Base-by-base conservation (phyloP, 1,140 invertebrate species). In the Bombus waltoni region DNA sequence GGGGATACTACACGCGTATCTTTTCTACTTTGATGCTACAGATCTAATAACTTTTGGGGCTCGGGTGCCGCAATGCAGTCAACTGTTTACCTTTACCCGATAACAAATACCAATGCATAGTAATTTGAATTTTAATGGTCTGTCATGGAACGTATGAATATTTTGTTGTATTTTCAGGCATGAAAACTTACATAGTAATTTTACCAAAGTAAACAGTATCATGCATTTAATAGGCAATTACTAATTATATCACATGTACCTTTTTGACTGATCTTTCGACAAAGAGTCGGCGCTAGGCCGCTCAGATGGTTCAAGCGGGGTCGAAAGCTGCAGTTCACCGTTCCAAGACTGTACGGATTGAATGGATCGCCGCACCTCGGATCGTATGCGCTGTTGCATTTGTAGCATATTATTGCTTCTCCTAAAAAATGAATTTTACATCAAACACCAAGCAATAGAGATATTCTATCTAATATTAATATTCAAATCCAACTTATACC, bases 331-430 rank as follows among this genome's bases (percentile, higher is more conserved):
- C 98, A 98, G 94, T 98, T 98, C 9, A 98, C 97, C 79, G 96
- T 96, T 32, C 97, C 98, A 78, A 98, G 96, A 72, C 97, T 97
- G 93, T 97, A 98, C 0, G 97, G 95, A 92, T 98, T 97, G 92
- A 98, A 98, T 5, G 97, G 97, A 92, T 98, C 97, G 5, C 97
- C 98, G 92, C 98, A 98, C 90, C 98, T 96, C 38, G 97, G 97
- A 94, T 98, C 98, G 91, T 97, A 98, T 72, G 96, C 96, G 77
- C 98, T 98, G 95, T 98, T 98, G 94, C 98, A 98, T 88, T 98
- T 96, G 91, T 98, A 98, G 93, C 98, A 98, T 86, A 94, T 93
- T 89, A 97, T 96, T 13, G 95, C 93, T 38, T 95, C 89, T 76
- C 96, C 96, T 97, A 87, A 40, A 94, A 92, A 85, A 88, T 88